A percentile compares a stretch with the other conserved stretches of the same genome.
phyloP scores from a whole-genome alignment of 2,113 vertebrate genomes.

The Clupea harengus region DNA sequence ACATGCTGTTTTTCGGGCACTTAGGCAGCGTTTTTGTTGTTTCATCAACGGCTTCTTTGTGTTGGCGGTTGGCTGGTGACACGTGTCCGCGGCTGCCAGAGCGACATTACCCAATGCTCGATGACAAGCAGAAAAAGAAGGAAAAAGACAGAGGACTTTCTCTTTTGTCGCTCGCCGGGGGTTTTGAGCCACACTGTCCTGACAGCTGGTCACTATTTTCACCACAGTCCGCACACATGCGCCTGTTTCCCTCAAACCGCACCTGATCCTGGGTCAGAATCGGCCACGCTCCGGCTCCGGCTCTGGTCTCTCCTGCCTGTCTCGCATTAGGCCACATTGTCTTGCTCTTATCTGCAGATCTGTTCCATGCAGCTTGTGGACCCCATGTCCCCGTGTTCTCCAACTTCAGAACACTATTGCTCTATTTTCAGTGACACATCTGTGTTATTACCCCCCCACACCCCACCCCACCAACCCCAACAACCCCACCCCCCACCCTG shows the following conservation, averaged over 20 bases:
- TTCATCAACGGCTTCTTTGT: not conserved
- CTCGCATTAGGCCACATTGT: not conserved
- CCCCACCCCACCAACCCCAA: slow-evolving; percentile 21
- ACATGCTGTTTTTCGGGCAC: too few species aligned
- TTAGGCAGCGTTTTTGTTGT: not conserved
- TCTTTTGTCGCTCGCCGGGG: not conserved
- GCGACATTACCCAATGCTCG: not conserved
- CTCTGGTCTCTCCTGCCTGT: too few species aligned
- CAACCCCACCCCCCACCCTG: slow-evolving; percentile 30
- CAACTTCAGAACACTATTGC: not conserved
- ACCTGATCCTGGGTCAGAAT: too few species aligned
- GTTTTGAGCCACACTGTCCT: not conserved
- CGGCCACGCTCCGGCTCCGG: too few species aligned
- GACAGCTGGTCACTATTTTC: not conserved
- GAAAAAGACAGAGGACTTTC: not conserved
- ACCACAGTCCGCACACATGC: not conserved
- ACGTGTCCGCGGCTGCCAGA: not conserved
- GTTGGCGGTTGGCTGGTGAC: not conserved
- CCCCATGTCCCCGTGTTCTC: not conserved
- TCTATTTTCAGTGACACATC: not conserved
- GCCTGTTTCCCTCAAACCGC: not conserved
- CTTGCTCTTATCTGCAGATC: not conserved
- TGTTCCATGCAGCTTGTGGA: not conserved
- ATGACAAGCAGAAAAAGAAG: not conserved
- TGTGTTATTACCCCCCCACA: not conserved